Base-by-base conservation (phyloP, 2,888 invertebrate genomes). In the Andrena chrysosceles region DNA sequence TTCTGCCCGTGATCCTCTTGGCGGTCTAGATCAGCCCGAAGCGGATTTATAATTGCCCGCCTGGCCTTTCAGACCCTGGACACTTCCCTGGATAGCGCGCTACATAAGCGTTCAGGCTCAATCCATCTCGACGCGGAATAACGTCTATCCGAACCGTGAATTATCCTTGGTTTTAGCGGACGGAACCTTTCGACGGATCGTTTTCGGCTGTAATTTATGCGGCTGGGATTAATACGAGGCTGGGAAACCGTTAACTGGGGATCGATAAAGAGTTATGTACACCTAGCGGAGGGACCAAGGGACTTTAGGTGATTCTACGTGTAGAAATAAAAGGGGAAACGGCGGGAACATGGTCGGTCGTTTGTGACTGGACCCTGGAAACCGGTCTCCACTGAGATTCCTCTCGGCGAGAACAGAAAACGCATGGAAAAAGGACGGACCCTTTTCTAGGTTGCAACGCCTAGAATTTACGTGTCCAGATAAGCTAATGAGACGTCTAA, bases 401-500 rank as follows among this genome's bases (percentile, higher is more conserved):
- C 42, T 60, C 56, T 29, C 23, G 10, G 23, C 64, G 67, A 7
- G 26, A 33, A 52, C 16, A 10, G 66, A 71, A 52, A 62, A 62
- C 70, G 26, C n/a, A 33, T 20, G 56, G 35, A 52, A 26, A 74
- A 49, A 69, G 35, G 48, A n/a, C 6, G 13, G 49, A 16, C 10
- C 54, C 52, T 67, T 70, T 76, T 56, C 73, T 71, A 84, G 56
- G 64, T 68, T 75, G 76, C 78, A 82, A 69, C 75, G 75, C 64
- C 66, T 63, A 42, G 76, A 83, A 83, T 83, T 79, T 77, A 79
- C 84, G 56, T 69, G 78, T 73, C 66, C 13, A 84, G 84, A 83
- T 84, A 79, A 83, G 78, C 83, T 83, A 84, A 84, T 77, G 79
- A 84, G 84, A 79, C 79, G 76, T 63, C 77, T 62, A 70, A 69